These are phyloP conservation scores for Oenanthe oenanthe DNA, from an alignment of 2,113 vertebrate species.

Conservation along the genomic window DNA sequence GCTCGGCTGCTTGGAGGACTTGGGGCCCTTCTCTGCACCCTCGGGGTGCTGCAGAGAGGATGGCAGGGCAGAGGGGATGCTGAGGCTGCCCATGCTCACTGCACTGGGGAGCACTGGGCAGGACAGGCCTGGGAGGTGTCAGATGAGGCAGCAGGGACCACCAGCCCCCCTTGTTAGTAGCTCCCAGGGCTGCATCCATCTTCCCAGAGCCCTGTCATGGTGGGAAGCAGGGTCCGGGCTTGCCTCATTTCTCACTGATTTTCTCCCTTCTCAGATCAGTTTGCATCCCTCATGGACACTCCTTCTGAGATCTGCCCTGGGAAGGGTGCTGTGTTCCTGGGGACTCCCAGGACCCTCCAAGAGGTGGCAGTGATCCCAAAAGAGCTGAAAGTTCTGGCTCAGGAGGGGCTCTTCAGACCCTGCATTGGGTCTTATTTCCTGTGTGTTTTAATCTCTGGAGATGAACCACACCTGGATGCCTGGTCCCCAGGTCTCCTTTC, in stretches of 20 bases:
- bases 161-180: not conserved
- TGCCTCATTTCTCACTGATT: not conserved
- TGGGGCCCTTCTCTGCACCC: slow-evolving; percentile 10
- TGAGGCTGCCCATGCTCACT: fast-evolving
- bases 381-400: not conserved
- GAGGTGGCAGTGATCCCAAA: not conserved
- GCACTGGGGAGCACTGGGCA: not conserved
- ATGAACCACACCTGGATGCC: fast-evolving
- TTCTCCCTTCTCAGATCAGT: not conserved
- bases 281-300: not conserved
- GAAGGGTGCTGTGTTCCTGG: not conserved
- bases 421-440: not conserved
- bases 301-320: not conserved
- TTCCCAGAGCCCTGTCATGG: not conserved
- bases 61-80: not conserved
- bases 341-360: not conserved
- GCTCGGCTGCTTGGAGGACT: not conserved
- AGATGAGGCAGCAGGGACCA: fast-evolving
- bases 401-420: not conserved
- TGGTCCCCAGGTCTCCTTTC: not conserved
- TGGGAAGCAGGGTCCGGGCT: not conserved
- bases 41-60: not conserved
- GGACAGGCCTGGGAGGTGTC: not conserved
- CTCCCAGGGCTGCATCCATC: not conserved
- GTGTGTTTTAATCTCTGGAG: not conserved